Evolutionary conservation across 2,797 vertebrate genomes (phyloP), one percentile per base, ranked within the genome.

Genomic region (Holocentrus rufus): DNA sequence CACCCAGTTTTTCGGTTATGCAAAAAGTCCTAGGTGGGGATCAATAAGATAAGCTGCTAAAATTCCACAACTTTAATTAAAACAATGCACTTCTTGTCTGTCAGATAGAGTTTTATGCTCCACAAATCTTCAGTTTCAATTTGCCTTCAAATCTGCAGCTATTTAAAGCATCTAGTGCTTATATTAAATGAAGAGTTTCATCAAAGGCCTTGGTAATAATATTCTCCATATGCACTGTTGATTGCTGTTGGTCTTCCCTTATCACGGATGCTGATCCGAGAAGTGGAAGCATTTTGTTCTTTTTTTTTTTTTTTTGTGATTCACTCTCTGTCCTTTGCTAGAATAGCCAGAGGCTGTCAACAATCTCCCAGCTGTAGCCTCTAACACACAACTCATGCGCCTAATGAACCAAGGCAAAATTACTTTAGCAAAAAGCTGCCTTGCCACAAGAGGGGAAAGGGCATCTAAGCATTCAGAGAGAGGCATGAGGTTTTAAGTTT

Each of bases 351-450:
- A 61, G 92, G 89, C 91, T 79, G 75, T 91, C 85, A 87, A 85
- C 84, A 84, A 77, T 85, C 87, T 86, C 81, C 77, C 88, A 92
- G 92, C 90, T 90, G 87, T 86, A 90, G 88, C 87, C 87, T 85
- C 84, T 87, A 80, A 88, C 88, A 83, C 87, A 88, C 86, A 88
- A 88, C 90, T 92, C 90, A 89, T 79, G 77, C 77, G 82, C 76
- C 87, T 90, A 93, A 92, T 92, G 90, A 94, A 92, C 85, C 92
- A 77, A 81, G 55, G 70, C 83, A 82, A 91, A 90, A 89, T 90
- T 89, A 88, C 86, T 91, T 91, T 74, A 89, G 81, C 72, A 87
- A 85, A 87, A 84, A 77, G 86, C 85, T 76, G 82, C 69, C 59
- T 52, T 78, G 88, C 59, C 65, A 79, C 79, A 75, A 81, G 76